A percentile compares a stretch with the other conserved stretches of the same genome.
Conservation (phyloP, 2,888 invertebrate genomes). For the Nomada ferruginata region DNA sequence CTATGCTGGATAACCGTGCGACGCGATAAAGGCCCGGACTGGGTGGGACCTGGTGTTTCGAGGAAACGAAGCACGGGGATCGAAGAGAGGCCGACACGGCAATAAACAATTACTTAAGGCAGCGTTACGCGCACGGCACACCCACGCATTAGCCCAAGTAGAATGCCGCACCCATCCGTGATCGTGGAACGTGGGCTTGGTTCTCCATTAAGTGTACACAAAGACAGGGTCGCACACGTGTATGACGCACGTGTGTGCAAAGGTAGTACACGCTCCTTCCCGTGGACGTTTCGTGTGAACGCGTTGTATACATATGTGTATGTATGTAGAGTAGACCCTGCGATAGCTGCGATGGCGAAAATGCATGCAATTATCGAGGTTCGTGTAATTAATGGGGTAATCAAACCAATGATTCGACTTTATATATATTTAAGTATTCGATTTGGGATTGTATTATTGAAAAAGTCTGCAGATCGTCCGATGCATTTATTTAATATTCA, state of each 20-base stretch:
- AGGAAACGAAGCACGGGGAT: constrained; percentile 67
- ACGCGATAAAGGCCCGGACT: constrained; percentile 49
- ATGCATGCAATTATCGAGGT: too few relatives aligned
- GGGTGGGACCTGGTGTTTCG: constrained; percentile 68
- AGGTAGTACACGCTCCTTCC: constrained; percentile 43
- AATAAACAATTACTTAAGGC: constrained; percentile 84
- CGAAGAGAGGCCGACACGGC: constrained; percentile 73
- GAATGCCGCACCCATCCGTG: constrained; percentile 81
- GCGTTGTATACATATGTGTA: not conserved
- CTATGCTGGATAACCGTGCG: constrained; percentile 48
- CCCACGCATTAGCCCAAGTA: constrained; percentile 83
- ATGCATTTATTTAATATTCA: too few relatives aligned
- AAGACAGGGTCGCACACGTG: not conserved
- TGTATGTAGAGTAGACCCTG: too few relatives aligned
- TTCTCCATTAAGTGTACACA: constrained; percentile 62
- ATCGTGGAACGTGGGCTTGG: constrained; percentile 71
- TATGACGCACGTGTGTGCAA: constrained; percentile 24
- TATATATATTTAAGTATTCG: too few relatives aligned
- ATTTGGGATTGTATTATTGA: too few relatives aligned
- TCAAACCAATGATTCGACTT: too few relatives aligned
- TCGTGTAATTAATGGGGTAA: too few relatives aligned
- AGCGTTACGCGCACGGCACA: constrained; percentile 81
- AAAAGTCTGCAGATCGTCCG: too few relatives aligned
- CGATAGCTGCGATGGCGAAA: too few relatives aligned
- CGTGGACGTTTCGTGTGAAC: constrained; percentile 5